Conservation (phyloP, 2,113 vertebrate species). For the Electrona antarctica region DNA sequence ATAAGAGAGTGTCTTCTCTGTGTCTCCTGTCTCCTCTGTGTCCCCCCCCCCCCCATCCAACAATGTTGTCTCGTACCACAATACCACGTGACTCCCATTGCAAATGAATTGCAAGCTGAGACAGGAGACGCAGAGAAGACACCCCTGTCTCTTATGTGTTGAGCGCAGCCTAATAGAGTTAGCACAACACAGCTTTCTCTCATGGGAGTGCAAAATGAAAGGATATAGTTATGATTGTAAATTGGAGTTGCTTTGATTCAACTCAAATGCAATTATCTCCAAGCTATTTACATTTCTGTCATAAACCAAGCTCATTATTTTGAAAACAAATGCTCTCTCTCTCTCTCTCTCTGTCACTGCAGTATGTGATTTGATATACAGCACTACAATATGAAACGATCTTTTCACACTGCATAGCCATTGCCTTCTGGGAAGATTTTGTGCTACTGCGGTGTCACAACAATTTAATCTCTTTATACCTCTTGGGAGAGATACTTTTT, state of each 20-base stretch:
- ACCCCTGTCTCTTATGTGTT: too few species aligned
- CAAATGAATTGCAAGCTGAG: too few species aligned
- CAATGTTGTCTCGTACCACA: too few species aligned
- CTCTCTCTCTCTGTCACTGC: slow-evolving; percentile 32
- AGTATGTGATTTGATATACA: slow-evolving; percentile 69
- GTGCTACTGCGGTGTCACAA: slow-evolving; percentile 67
- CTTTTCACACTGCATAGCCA: slow-evolving; percentile 67
- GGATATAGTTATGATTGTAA: slow-evolving; percentile 65
- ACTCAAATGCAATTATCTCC: slow-evolving; percentile 73
- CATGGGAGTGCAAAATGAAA: slow-evolving; percentile 58
- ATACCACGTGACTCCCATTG: too few species aligned
- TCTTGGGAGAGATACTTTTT: slow-evolving; percentile 59
- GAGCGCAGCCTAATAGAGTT: slow-evolving; percentile 31
- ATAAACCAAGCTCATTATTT: slow-evolving; percentile 71
- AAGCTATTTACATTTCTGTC: slow-evolving; percentile 74
- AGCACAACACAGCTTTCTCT: slow-evolving; percentile 35
- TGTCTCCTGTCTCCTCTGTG: too few species aligned
- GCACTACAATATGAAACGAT: slow-evolving; percentile 64
- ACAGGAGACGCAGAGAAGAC: too few species aligned
- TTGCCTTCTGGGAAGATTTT: slow-evolving; percentile 66
- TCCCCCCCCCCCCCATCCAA: too few species aligned
- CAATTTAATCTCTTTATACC: slow-evolving; percentile 72
- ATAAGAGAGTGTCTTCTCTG: too few species aligned
- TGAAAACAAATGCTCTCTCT: slow-evolving; percentile 62
- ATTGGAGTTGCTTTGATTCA: slow-evolving; percentile 69